phyloP scores from a whole-genome alignment of 2,888 invertebrate species.

The Orchesellides sinensis region DNA sequence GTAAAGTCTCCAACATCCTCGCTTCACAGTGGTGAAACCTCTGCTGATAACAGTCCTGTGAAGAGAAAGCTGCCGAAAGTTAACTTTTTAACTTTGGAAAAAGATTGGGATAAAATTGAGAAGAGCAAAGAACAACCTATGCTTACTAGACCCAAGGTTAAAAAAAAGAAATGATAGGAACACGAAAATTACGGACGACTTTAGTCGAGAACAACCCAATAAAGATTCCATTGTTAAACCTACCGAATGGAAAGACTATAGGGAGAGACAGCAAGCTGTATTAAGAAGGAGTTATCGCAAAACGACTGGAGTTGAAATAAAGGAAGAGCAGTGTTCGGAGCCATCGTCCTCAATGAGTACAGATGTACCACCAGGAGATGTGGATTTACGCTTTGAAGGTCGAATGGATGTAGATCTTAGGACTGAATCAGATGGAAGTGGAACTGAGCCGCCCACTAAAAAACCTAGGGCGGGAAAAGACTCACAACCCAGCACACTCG shows the following conservation, averaged over 20 bases:
- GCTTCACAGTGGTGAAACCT: slow-evolving; percentile 30
- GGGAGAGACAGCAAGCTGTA: slow-evolving; percentile 55
- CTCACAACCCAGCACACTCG: slow-evolving; percentile 62
- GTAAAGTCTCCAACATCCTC: slow-evolving; percentile 15
- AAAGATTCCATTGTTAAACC: slow-evolving; percentile 26
- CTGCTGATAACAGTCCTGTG: slow-evolving; percentile 35
- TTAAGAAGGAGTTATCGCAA: slow-evolving; percentile 67
- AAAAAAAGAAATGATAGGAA: slow-evolving; percentile 30
- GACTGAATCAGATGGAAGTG: slow-evolving; percentile 37
- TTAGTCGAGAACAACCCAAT: not conserved
- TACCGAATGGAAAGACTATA: slow-evolving; percentile 58
- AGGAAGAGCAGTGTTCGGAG: slow-evolving; percentile 39
- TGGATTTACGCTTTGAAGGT: slow-evolving; percentile 67
- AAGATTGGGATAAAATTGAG: slow-evolving; percentile 19
- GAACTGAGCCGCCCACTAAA: slow-evolving; percentile 62
- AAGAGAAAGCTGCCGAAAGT: slow-evolving; percentile 37
- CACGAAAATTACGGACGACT: slow-evolving; percentile 9
- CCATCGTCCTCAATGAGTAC: not conserved
- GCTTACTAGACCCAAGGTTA: slow-evolving; percentile 26
- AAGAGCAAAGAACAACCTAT: slow-evolving; percentile 38
- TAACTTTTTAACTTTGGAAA: slow-evolving; percentile 15
- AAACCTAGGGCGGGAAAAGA: slow-evolving; percentile 54
- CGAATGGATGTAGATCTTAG: slow-evolving; percentile 66
- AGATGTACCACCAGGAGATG: slow-evolving; percentile 48
- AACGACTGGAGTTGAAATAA: slow-evolving; percentile 31